A percentile compares a stretch with the other conserved stretches of the same genome.
phyloP scores from a whole-genome alignment of 1,140 invertebrate genomes.

The Campodea augens region DNA sequence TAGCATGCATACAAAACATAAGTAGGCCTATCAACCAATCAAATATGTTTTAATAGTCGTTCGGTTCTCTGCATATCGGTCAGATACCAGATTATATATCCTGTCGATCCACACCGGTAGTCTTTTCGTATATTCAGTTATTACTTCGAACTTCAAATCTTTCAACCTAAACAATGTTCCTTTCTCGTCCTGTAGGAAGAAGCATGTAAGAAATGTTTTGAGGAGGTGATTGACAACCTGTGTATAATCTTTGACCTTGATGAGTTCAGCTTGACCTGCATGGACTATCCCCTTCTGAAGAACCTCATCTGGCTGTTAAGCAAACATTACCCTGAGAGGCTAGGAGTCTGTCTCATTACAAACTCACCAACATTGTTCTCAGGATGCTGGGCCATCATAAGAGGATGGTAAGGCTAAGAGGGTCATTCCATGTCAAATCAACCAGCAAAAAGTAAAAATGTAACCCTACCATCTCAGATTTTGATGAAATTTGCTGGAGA shows the following conservation, averaged over 20 bases:
- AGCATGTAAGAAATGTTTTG: conserved; percentile 52
- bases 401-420: conserved; percentile 46
- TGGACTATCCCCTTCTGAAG: conserved; percentile 56
- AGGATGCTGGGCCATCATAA: conserved; percentile 50
- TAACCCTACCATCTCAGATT: too few species aligned
- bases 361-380: conserved; percentile 48
- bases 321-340: conserved; percentile 51
- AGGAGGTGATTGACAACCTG: conserved; percentile 53
- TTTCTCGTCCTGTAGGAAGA: conserved; percentile 45
- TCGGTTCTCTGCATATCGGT: not conserved
- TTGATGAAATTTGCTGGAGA: too few species aligned
- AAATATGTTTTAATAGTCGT: not conserved
- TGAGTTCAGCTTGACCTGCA: conserved; percentile 45
- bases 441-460: too few species aligned
- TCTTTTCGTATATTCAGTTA: too few species aligned
- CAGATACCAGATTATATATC: too few species aligned
- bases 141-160: too few species aligned
- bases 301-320: conserved; percentile 53
- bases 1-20: too few species aligned
- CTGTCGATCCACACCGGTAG: too few species aligned
- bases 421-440: too few species aligned
- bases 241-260: conserved; percentile 56
- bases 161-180: too few species aligned
- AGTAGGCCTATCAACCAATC: too few species aligned
- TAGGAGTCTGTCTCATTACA: conserved; percentile 47